A percentile compares a stretch with the other conserved stretches of the same genome.
phyloP scores from a whole-genome alignment of 2,113 vertebrate genomes.

The Grantiella picta region DNA sequence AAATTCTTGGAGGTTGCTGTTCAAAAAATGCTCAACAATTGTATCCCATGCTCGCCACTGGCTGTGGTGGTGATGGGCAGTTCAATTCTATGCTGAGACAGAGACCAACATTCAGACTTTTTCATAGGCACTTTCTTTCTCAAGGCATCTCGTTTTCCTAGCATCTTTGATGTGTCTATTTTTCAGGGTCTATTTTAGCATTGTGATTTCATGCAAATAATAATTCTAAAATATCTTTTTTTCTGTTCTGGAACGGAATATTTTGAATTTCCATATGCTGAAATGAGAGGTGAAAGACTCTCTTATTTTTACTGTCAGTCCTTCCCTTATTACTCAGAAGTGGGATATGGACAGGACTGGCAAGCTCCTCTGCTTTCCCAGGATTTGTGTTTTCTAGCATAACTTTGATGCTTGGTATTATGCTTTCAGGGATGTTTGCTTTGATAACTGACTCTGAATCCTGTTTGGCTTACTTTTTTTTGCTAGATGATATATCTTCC shows the following conservation, averaged over 20 bases:
- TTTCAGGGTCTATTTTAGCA: neutral
- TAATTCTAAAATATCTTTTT: neutral
- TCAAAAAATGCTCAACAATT: neutral
- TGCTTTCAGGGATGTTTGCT: constrained; percentile 1
- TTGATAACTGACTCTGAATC: neutral
- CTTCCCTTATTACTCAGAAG: neutral
- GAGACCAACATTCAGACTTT: neutral
- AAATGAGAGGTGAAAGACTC: neutral
- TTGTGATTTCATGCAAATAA: neutral
- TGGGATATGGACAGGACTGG: neutral
- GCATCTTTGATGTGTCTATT: neutral
- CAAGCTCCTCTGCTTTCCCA: neutral
- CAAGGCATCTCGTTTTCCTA: neutral
- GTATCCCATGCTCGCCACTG: neutral
- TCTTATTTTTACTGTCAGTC: neutral
- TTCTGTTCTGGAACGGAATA: neutral
- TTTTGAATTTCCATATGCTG: neutral
- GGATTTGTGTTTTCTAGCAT: neutral
- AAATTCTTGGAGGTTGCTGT: neutral
- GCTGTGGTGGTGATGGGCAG: neutral
- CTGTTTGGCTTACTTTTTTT: neutral
- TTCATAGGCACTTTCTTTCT: neutral
- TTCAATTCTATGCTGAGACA: neutral
- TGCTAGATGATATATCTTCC: neutral
- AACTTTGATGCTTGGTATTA: neutral